Base-by-base conservation (phyloP, 2,113 vertebrate species). In the Rattus norvegicus region DNA sequence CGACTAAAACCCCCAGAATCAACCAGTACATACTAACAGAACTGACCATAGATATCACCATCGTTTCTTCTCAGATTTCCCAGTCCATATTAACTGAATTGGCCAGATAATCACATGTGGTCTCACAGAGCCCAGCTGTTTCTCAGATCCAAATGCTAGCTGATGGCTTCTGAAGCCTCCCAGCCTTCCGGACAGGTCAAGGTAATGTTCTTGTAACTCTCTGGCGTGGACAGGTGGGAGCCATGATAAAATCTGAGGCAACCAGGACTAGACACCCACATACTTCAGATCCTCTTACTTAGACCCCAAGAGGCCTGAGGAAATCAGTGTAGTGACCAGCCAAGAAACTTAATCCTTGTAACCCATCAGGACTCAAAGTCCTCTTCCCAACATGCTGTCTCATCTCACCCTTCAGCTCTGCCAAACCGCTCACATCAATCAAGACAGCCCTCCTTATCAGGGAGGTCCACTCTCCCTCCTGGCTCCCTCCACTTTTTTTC, bases 321-420 rank as follows among this genome's bases (percentile, higher is more conserved):
- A 94, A 84, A 92, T 72, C 90, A 95, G 14, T 16, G 39, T 3
- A 61, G 92, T 47, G 67, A 91, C 47, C 47, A 26, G 7, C 30
- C 16, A 79, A 26, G 93, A 89, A 59, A 59, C 56, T 91, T 47
- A 79, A 54, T 95, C 67, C 88, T n/a, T 52, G 39, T 22, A 36
- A 76, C 75, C 59, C 28, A 87, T 33, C 88, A 19, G 89, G 61
- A 65, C 63, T 73, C 24, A 5, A 26, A 2, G 90, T 92, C 63
- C 93, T 92, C 33, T 75, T 30, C 52, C 36, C 76, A 69, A 84
- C 20, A 30, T 70, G 94, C 84, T 43, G 17, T 77, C 69, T 96
- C 95, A 92, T 94, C 47, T 63, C 87, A 26, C 12, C 36, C 73
- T 69, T 70, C 16, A 7, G 3, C 65, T 61, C 43, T 61, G 95